phyloP scores from a whole-genome alignment of 2,797 vertebrate species.

The Mormyrops boulengeri region DNA sequence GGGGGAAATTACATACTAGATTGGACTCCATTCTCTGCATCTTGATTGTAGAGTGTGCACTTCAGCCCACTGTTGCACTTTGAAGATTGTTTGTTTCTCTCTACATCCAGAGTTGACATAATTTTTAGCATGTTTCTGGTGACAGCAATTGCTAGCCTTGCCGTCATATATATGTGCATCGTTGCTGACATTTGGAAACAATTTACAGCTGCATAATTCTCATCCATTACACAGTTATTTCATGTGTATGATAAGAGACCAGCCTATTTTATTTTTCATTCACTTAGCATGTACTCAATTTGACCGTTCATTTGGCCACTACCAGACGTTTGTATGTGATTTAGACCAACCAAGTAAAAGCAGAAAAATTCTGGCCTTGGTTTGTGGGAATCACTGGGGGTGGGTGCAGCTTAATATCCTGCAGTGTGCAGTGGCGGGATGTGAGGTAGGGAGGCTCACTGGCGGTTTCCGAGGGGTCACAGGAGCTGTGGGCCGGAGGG shows the following conservation, averaged over 20 bases:
- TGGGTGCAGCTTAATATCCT: not conserved
- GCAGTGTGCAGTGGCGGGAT: not conserved
- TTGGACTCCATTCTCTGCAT: not conserved
- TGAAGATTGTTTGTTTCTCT: not conserved
- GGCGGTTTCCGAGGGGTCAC: not conserved
- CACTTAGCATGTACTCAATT: not conserved
- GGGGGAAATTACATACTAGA: not conserved
- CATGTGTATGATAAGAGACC: not conserved
- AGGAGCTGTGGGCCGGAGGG: not conserved
- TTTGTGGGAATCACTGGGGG: not conserved
- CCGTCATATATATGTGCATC: not conserved
- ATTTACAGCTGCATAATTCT: not conserved
- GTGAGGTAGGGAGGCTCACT: not conserved
- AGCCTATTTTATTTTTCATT: not conserved
- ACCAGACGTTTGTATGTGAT: not conserved
- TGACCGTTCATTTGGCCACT: not conserved
- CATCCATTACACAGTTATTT: not conserved
- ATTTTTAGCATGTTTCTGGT: not conserved
- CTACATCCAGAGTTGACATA: not conserved
- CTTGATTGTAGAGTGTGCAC: not conserved
- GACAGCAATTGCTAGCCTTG: not conserved
- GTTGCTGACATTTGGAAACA: slow-evolving; percentile 1
- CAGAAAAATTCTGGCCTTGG: not conserved
- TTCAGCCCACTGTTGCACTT: not conserved
- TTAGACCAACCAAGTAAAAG: not conserved